Conservation (phyloP, 2,797 vertebrate genomes). For the Martes flavigula region DNA sequence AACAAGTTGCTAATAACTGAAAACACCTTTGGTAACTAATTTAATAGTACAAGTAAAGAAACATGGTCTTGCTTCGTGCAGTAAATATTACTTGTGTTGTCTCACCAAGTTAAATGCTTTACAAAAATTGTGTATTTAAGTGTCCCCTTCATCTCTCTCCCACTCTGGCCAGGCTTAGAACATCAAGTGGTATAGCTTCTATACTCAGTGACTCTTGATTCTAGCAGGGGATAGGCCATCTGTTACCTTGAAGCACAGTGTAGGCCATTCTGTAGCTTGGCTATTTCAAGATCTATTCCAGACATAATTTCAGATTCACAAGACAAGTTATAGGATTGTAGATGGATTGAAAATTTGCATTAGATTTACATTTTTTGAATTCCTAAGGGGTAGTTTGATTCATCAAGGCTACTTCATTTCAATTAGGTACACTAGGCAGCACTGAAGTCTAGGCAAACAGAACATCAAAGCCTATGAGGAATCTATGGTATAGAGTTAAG, state of each 20-base stretch:
- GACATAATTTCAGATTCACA: slow-evolving; percentile 50
- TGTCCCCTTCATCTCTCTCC: background rate
- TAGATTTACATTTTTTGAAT: slow-evolving; percentile 52
- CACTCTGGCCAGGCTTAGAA: background rate
- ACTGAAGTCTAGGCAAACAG: slow-evolving; percentile 20
- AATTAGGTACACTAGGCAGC: slow-evolving; percentile 26
- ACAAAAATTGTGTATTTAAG: background rate
- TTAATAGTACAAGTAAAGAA: slow-evolving; percentile 23
- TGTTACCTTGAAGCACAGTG: background rate
- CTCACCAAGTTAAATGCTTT: slow-evolving; percentile 15
- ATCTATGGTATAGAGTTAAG: background rate
- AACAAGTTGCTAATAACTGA: slow-evolving; percentile 16
- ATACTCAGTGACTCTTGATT: background rate
- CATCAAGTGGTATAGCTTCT: background rate
- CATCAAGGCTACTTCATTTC: slow-evolving; percentile 50
- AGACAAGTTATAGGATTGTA: slow-evolving; percentile 39
- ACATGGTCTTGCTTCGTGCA: background rate
- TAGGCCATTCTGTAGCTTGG: background rate
- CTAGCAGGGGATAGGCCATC: background rate
- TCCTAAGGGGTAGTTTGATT: slow-evolving; percentile 51
- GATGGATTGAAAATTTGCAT: slow-evolving; percentile 39
- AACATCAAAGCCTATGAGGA: slow-evolving; percentile 31
- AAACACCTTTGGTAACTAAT: slow-evolving; percentile 32
- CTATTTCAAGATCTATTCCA: slow-evolving; percentile 44
- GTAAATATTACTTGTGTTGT: slow-evolving; percentile 22